These are phyloP conservation scores for Menidia menidia DNA, from an alignment of 2,797 vertebrate genomes.

Conservation along the genomic window DNA sequence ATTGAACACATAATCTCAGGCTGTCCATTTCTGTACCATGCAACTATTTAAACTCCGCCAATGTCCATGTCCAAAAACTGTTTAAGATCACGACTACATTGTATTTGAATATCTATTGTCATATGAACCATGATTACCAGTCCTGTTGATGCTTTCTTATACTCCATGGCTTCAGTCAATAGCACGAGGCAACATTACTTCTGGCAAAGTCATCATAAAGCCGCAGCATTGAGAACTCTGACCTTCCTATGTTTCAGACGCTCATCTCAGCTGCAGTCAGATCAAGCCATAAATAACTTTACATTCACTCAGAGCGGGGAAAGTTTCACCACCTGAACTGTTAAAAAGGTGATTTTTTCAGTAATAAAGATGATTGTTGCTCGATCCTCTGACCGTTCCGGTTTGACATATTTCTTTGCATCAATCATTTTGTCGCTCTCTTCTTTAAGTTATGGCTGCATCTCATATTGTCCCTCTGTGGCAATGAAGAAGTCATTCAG, in stretches of 20 bases:
- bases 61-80: slow-evolving; percentile 21
- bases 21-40: slow-evolving; percentile 41
- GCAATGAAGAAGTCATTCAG: slow-evolving; percentile 86
- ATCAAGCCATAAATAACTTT: slow-evolving; percentile 33
- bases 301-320: slow-evolving; percentile 34
- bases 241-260: slow-evolving; percentile 6
- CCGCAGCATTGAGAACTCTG: slow-evolving; percentile 5
- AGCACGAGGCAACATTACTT: not conserved
- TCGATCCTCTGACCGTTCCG: slow-evolving; percentile 8
- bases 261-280: slow-evolving; percentile 5
- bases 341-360: slow-evolving; percentile 2
- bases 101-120: slow-evolving; percentile 22
- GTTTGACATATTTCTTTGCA: not conserved
- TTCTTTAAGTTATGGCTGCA: slow-evolving; percentile 74
- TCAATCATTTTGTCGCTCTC: not conserved
- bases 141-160: slow-evolving; percentile 12
- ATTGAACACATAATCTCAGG: slow-evolving; percentile 56
- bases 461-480: slow-evolving; percentile 86
- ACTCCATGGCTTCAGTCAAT: not conserved
- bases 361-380: slow-evolving; percentile 3
- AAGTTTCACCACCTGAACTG: slow-evolving; percentile 8
- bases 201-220: not conserved
- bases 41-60: slow-evolving; percentile 23
- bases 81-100: slow-evolving; percentile 14
- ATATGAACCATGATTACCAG: slow-evolving; percentile 4